Percentiles rank a stretch among this genome's conserved stretches.
Conservation (phyloP, 2,888 invertebrate species). For the Sussaba pulchella region DNA sequence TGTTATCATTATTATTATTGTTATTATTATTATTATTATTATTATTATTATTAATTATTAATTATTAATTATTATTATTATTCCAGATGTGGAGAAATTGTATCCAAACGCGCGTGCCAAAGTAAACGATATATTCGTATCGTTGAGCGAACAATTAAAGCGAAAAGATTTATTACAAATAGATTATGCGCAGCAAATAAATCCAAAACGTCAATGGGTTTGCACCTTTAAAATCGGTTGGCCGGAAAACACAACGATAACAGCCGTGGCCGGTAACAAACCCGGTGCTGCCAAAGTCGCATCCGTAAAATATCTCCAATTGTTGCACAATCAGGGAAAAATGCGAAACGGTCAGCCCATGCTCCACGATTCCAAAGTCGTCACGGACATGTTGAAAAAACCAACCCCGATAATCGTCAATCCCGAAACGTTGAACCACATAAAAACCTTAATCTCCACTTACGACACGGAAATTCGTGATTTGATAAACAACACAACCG, state of each 20-base stretch:
- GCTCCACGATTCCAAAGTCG: constrained; percentile 84
- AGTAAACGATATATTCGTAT: constrained; percentile 84
- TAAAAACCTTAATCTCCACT: constrained; percentile 84
- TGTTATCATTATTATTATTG: no score
- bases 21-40: no score
- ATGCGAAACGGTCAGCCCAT: constrained; percentile 85
- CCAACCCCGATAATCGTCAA: constrained; percentile 81
- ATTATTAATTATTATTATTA: no score
- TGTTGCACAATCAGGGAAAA: constrained; percentile 85
- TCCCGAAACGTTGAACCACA: constrained; percentile 81
- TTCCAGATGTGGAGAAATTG: constrained; percentile 77
- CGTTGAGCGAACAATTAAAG: constrained; percentile 84
- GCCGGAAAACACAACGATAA: constrained; percentile 87
- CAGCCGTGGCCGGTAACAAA: constrained; percentile 85
- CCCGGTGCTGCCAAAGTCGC: constrained; percentile 86
- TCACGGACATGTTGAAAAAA: constrained; percentile 81
- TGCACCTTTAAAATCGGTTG: constrained; percentile 86
- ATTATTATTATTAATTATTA: no score
- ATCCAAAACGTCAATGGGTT: constrained; percentile 49
- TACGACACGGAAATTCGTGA: constrained; percentile 80
- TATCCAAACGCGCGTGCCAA: constrained; percentile 85
- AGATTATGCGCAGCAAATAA: constrained; percentile 1
- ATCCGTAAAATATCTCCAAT: constrained; percentile 86
- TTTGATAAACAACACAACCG: constrained; percentile 20
- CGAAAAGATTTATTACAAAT: constrained; percentile 77